Evolutionary conservation across 2,888 invertebrate genomes (phyloP).

Genomic region (Aspidiotus destructor): DNA sequence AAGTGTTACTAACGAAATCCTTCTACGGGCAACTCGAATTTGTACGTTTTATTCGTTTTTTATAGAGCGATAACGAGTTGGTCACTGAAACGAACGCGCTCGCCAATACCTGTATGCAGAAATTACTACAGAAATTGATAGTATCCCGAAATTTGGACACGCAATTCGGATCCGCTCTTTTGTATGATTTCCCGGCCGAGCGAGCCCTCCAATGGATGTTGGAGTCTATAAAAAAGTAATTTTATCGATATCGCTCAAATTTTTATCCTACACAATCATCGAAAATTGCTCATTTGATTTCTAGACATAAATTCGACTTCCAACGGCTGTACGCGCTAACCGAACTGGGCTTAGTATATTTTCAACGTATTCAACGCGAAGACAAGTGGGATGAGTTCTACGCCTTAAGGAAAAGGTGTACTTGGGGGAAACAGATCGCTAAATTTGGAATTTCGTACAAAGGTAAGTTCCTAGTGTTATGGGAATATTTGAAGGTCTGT

Average conservation of each 20-base stretch:
- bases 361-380: conserved; percentile 36
- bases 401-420: conserved; percentile 39
- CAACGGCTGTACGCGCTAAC: conserved; percentile 36
- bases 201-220: conserved; percentile 39
- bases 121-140: conserved; percentile 41
- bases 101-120: conserved; percentile 9
- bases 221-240: conserved; percentile 36
- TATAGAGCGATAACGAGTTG: conserved; percentile 13
- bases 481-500: too few relatives aligned
- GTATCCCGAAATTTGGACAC: conserved; percentile 41
- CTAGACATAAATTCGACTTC: conserved; percentile 18
- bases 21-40: too few relatives aligned
- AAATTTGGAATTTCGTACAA: conserved; percentile 41
- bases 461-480: conserved; percentile 36
- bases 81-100: conserved; percentile 20
- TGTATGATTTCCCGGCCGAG: conserved; percentile 37
- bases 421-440: conserved; percentile 41
- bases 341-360: conserved; percentile 40
- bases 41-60: neutral
- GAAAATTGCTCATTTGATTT: neutral
- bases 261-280: neutral
- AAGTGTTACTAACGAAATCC: neutral
- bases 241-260: neutral
- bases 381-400: conserved; percentile 36
- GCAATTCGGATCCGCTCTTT: conserved; percentile 40